These are phyloP conservation scores for Allygus modestus DNA, from an alignment of 2,888 invertebrate species.

Conservation along the genomic window DNA sequence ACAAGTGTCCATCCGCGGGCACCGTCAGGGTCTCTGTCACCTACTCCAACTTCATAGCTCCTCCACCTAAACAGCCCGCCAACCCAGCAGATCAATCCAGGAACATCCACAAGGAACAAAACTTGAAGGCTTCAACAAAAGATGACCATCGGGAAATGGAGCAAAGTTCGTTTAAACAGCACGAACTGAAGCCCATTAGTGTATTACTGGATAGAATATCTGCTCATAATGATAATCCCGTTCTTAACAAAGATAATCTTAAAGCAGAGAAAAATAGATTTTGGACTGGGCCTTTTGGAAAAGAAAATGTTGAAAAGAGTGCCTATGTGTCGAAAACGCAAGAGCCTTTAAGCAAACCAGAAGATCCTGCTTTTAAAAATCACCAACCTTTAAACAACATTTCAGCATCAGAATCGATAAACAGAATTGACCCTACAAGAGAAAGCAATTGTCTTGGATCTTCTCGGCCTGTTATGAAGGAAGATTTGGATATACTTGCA, in stretches of 20 bases:
- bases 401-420: neutral
- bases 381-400: neutral
- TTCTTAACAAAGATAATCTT: neutral
- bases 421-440: neutral
- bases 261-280: constrained; percentile 1
- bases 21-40: constrained; percentile 36
- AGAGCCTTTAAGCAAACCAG: neutral
- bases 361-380: neutral
- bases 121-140: neutral
- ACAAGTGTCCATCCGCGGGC: constrained; percentile 12
- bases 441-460: neutral
- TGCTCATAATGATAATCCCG: neutral
- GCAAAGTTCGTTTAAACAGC: neutral
- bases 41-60: constrained; percentile 35
- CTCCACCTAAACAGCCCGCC: neutral
- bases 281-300: constrained; percentile 21
- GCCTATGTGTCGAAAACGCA: neutral
- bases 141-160: neutral
- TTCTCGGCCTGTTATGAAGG: constrained; percentile 49
- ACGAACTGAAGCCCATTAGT: constrained; percentile 11
- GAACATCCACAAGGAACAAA: neutral
- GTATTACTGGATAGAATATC: constrained; percentile 6
- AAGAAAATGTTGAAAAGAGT: neutral
- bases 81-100: neutral
- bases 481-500: constrained; percentile 42